Evolutionary conservation across 2,888 invertebrate species (phyloP).

Genomic region (Bembecia ichneumoniformis): DNA sequence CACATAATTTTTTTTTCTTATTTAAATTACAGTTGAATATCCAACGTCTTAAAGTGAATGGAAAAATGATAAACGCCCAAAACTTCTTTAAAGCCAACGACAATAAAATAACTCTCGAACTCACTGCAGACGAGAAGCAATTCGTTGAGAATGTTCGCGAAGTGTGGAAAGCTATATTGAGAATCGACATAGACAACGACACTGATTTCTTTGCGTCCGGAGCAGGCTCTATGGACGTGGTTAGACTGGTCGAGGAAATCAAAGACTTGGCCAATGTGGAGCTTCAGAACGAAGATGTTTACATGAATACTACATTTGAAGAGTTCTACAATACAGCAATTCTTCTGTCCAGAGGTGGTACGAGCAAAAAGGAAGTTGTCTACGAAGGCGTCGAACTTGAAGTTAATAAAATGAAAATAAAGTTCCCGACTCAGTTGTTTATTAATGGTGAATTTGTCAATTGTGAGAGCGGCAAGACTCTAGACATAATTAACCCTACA

Average conservation of each 20-base stretch:
- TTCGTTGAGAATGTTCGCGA: constrained; percentile 75
- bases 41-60: constrained; percentile 81
- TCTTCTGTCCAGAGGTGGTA: constrained; percentile 75
- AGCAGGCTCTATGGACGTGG: constrained; percentile 98
- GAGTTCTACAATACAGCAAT: constrained; percentile 84
- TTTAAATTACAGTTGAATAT: constrained; percentile 77
- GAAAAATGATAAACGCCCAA: constrained; percentile 85
- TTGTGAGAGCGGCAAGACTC: constrained; percentile 75
- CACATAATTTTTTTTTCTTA: constrained; percentile 4
- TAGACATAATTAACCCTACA: constrained; percentile 85
- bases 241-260: constrained; percentile 92
- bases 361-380: constrained; percentile 66
- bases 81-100: constrained; percentile 80
- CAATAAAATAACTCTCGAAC: constrained; percentile 71
- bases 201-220: constrained; percentile 96
- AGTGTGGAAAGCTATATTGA: constrained; percentile 90
- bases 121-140: constrained; percentile 80
- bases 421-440: constrained; percentile 91
- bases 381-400: constrained; percentile 84
- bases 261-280: constrained; percentile 84
- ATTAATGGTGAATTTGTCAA: constrained; percentile 92
- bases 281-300: constrained; percentile 90
- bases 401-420: constrained; percentile 87
- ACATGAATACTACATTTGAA: constrained; percentile 90
- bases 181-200: constrained; percentile 78